phyloP scores from a whole-genome alignment of 2,888 invertebrate genomes.

The Uropetala carovei region DNA sequence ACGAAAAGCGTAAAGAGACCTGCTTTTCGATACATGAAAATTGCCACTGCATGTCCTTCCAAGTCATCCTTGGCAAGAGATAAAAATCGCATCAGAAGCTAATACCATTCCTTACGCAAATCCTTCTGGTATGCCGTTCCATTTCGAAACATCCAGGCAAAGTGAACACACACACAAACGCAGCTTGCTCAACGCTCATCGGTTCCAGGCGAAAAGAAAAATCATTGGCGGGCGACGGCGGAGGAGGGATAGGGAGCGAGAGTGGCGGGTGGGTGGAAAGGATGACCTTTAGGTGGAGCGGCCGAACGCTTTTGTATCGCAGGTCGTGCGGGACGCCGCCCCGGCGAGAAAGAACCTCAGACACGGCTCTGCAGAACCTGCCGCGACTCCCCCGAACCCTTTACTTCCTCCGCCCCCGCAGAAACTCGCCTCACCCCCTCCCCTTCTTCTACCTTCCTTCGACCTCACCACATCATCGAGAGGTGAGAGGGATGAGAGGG shows the following conservation, averaged over 20 bases:
- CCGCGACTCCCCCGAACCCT: not conserved
- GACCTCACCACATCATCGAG: no score
- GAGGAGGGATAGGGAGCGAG: not conserved
- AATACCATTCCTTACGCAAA: no score
- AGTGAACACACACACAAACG: not conserved
- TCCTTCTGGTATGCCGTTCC: no score
- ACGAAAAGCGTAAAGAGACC: no score
- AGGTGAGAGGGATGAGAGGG: no score
- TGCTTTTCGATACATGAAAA: no score
- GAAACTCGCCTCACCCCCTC: not conserved
- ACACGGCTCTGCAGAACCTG: not conserved
- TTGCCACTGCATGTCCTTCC: no score
- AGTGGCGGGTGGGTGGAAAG: not conserved
- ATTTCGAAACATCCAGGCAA: no score
- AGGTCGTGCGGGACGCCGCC: not conserved
- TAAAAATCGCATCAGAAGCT: no score
- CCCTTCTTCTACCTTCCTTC: no score
- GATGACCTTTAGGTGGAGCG: not conserved
- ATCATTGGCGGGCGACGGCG: not conserved
- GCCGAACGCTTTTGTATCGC: conserved; percentile 14
- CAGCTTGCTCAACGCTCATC: not conserved
- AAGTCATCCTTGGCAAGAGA: no score
- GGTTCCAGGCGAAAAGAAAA: not conserved
- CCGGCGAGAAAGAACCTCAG: not conserved
- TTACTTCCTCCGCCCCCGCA: not conserved